These are phyloP conservation scores for Syndactyla subalaris DNA, from an alignment of 2,797 vertebrate species.

Conservation along the genomic window DNA sequence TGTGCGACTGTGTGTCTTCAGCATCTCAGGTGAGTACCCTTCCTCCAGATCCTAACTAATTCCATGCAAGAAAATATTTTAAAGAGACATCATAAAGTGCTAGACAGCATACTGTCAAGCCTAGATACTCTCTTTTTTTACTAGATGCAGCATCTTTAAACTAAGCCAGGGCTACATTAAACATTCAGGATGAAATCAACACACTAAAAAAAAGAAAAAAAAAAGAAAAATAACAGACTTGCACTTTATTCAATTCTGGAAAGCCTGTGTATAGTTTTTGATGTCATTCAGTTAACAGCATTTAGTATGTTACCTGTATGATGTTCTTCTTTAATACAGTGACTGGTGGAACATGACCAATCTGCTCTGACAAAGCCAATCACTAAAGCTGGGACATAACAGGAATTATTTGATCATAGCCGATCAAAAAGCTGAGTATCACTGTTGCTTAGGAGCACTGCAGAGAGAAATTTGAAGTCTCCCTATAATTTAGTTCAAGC, in stretches of 20 bases:
- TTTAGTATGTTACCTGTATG: background rate
- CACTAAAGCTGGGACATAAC: background rate
- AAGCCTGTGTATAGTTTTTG: background rate
- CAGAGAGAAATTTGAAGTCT: background rate
- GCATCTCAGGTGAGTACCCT: background rate
- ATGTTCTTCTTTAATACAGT: background rate
- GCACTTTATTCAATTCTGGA: background rate
- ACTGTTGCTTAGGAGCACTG: background rate
- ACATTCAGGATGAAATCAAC: background rate
- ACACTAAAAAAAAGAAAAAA: background rate
- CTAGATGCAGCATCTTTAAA: background rate
- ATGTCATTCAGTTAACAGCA: background rate
- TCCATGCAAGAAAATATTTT: background rate
- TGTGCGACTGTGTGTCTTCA: background rate
- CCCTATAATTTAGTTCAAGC: background rate
- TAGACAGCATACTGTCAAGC: background rate
- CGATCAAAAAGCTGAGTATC: background rate
- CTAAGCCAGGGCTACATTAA: background rate
- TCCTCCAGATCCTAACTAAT: background rate
- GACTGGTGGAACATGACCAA: background rate
- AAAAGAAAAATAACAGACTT: background rate
- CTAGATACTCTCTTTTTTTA: background rate
- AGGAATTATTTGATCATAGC: background rate
- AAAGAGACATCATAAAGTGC: background rate
- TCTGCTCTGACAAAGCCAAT: background rate